Base-by-base conservation (phyloP, 2,113 vertebrate genomes). In the Myotis lucifugus region DNA sequence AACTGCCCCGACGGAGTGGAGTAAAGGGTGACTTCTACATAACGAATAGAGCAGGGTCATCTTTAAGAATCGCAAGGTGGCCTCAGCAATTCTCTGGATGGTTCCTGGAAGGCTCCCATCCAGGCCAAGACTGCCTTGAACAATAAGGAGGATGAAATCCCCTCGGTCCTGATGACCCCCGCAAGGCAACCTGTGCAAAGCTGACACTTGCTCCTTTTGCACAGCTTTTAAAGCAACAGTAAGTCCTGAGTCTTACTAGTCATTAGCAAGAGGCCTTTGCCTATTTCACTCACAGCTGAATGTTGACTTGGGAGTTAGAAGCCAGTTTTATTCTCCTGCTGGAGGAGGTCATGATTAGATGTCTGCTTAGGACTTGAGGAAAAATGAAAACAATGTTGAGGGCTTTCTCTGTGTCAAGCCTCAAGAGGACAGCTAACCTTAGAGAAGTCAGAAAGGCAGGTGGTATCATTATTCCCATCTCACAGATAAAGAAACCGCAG, bases 1-100 rank as follows among this genome's bases (percentile, higher is more conserved):
- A 7, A 25, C 29, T 11, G 1, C 9, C 54, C 40, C 0, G 3
- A 46, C 0, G 10, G 8, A 32, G 52, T 0, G 5, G 8, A 34
- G 52, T 7, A 0, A 25, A 2, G 0, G 9, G 64, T 48, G 46
- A 48, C 64, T 34, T 82, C 59, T 10, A 8, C 0, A 0, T 3
- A 8, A 66, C 0, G 34, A 29, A n/a, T 14, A 12, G 0, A 32
- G 25, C 19, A 21, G 27, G 25, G 23, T 69, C 34, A 8, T 5
- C 50, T 8, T 21, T 12, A 34, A n/a, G 81, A 83, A 56, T 34
- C 1, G 23, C 88, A n/a, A 0, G 0, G 12, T 27, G 66, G 21
- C n/a, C 73, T 56, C 21, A 19, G 61, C 6, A 9, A 66, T 19
- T 50, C 25, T 21, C 17, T 48, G 0, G 56, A 8, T 32, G 73